A percentile compares a stretch with the other conserved stretches of the same genome.
Conservation (phyloP, 2,113 vertebrate genomes). For the Scomber colias region DNA sequence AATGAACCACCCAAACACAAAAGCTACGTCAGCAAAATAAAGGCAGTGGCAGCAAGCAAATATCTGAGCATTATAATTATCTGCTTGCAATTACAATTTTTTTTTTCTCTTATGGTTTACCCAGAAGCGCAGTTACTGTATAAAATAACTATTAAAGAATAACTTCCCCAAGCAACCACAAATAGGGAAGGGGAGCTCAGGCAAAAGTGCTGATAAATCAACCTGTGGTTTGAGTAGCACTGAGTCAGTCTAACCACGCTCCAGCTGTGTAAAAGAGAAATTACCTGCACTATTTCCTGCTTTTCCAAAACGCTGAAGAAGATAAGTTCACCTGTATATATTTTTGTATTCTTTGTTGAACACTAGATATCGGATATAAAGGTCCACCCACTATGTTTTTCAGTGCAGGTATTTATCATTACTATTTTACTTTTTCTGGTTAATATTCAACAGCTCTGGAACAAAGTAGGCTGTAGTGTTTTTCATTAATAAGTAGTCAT, state of each 20-base stretch:
- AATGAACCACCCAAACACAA: conserved; percentile 29
- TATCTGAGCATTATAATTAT: not conserved
- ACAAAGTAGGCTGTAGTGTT: not conserved
- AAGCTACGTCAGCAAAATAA: conserved; percentile 26
- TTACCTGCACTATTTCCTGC: not conserved
- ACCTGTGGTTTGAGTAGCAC: conserved; percentile 6
- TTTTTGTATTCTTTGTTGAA: not conserved
- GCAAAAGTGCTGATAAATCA: conserved; percentile 36
- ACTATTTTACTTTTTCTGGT: not conserved
- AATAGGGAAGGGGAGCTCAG: not conserved
- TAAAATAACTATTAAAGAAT: conserved; percentile 16
- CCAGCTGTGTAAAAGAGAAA: not conserved
- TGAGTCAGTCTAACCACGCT: conserved; percentile 18
- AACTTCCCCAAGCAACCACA: conserved; percentile 9
- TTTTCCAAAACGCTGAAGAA: not conserved
- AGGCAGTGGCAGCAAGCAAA: conserved; percentile 7
- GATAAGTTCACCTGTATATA: not conserved
- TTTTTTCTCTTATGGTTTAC: not conserved
- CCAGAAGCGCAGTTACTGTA: not conserved
- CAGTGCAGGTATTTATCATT: not conserved
- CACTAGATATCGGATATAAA: too few relatives aligned
- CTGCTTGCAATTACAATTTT: conserved; percentile 1
- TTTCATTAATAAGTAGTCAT: conserved; percentile 2
- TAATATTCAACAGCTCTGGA: not conserved
- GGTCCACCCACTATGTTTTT: not conserved